A percentile compares a stretch with the other conserved stretches of the same genome.
Conservation (phyloP, 2,113 vertebrate species). For the Gulo gulo region DNA sequence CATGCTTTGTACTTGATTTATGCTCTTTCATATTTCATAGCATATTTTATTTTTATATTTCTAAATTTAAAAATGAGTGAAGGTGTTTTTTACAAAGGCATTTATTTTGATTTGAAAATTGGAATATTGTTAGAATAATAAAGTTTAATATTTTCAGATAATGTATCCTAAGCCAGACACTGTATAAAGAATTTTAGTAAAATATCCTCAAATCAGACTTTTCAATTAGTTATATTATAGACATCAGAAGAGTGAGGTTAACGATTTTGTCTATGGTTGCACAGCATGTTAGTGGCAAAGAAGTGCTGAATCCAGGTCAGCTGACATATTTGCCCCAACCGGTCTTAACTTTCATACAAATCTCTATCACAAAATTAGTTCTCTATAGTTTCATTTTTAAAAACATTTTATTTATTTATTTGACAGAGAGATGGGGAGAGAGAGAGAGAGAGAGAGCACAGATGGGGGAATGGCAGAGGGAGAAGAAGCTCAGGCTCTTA, state of each 20-base stretch:
- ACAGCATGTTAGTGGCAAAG: background rate
- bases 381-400: background rate
- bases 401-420: too few relatives aligned
- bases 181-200: background rate
- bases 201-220: background rate
- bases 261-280: background rate
- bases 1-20: background rate
- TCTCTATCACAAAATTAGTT: background rate
- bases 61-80: background rate
- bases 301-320: background rate
- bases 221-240: background rate
- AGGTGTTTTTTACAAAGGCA: background rate
- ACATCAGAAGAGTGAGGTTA: background rate
- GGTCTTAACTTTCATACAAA: background rate
- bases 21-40: background rate
- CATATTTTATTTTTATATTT: slow-evolving; percentile 23
- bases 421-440: too few relatives aligned
- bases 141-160: background rate
- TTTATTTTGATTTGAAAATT: slow-evolving; percentile 33
- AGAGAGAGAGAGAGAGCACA: too few relatives aligned
- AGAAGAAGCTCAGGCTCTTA: too few relatives aligned
- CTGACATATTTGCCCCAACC: background rate
- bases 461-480: too few relatives aligned
- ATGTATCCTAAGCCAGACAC: background rate
- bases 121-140: background rate